Evolutionary conservation across 1,140 invertebrate species (phyloP).

Genomic region (Neodiprion virginianus): DNA sequence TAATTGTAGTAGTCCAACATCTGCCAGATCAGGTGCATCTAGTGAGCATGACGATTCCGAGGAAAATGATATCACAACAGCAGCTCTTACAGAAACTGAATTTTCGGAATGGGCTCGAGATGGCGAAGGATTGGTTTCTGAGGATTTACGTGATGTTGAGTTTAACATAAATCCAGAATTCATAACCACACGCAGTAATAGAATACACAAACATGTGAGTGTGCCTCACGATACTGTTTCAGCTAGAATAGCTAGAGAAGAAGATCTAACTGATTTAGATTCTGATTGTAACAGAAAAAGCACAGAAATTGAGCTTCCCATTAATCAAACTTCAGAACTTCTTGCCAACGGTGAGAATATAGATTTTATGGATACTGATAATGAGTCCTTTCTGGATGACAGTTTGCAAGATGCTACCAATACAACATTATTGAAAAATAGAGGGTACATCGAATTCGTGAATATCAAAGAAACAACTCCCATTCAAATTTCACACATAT

Average conservation of each 20-base stretch:
- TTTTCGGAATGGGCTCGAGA: conserved; percentile 85
- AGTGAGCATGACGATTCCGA: conserved; percentile 58
- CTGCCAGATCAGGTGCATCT: conserved; percentile 48
- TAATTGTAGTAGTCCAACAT: conserved; percentile 60
- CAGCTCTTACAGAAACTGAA: conserved; percentile 82
- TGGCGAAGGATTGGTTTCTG: conserved; percentile 70
- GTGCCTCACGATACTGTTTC: conserved; percentile 37
- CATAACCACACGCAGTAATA: conserved; percentile 60
- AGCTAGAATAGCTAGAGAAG: conserved; percentile 53
- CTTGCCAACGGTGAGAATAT: conserved; percentile 64
- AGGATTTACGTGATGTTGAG: conserved; percentile 74
- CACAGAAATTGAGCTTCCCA: conserved; percentile 47
- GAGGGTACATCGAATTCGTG: conserved; percentile 75
- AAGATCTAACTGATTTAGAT: conserved; percentile 48
- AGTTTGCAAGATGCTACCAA: conserved; percentile 63
- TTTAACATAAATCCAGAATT: conserved; percentile 66
- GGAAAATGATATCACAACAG: conserved; percentile 69
- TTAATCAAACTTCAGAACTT: conserved; percentile 51
- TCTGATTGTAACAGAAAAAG: conserved; percentile 47
- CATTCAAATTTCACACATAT: neutral
- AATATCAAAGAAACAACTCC: conserved; percentile 49
- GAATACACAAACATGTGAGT: conserved; percentile 50
- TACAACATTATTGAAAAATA: conserved; percentile 64
- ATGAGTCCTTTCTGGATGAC: conserved; percentile 67
- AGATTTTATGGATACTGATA: conserved; percentile 80